Conservation (phyloP, 2,888 invertebrate species). For the Calameuta filiformis region DNA sequence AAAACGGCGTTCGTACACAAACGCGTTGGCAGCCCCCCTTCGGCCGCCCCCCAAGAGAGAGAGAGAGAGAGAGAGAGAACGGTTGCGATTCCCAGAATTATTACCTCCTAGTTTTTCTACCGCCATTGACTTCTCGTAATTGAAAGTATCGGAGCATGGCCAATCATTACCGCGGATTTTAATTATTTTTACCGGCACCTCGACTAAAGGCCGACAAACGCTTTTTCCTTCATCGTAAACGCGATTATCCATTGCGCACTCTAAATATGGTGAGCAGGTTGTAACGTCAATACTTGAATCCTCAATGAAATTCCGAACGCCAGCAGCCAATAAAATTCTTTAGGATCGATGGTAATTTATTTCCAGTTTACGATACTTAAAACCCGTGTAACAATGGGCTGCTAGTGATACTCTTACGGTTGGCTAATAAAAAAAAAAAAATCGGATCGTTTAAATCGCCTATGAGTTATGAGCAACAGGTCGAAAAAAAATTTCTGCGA, state of each 20-base stretch:
- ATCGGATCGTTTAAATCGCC: background rate
- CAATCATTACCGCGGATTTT: constrained; percentile 9
- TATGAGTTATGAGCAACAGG: background rate
- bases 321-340: background rate
- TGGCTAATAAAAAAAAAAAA: background rate
- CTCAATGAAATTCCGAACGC: background rate
- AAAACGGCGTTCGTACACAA: constrained; percentile 19
- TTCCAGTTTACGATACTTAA: background rate
- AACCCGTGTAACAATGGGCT: background rate
- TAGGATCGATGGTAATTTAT: background rate
- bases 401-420: background rate
- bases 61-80: background rate
- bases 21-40: background rate
- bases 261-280: background rate
- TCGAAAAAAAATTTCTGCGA: background rate
- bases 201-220: background rate
- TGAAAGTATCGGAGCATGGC: constrained; percentile 12
- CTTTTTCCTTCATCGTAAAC: background rate
- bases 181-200: constrained; percentile 11
- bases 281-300: background rate
- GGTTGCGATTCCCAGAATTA: constrained; percentile 16
- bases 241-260: background rate
- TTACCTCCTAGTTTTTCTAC: constrained; percentile 17
- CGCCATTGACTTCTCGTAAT: constrained; percentile 19
- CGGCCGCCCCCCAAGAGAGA: no score